Evolutionary conservation across 2,797 vertebrate species (phyloP).

Genomic region (Corythornis leucogaster): DNA sequence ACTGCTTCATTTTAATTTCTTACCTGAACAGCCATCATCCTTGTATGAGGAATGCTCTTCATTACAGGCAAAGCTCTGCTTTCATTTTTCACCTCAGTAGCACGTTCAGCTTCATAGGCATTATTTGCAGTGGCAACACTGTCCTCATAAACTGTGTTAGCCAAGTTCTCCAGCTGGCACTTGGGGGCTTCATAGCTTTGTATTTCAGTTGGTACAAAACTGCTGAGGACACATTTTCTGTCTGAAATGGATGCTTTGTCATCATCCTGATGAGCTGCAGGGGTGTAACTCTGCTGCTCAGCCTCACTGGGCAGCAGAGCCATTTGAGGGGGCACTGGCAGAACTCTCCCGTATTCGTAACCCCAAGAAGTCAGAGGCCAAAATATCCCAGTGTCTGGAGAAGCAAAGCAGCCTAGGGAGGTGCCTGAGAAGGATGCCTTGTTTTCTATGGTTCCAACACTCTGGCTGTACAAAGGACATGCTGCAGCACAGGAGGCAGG

Average conservation of each 20-base stretch:
- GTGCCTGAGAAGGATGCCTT: rapidly evolving
- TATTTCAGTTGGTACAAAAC: neutral
- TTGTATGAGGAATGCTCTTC: neutral
- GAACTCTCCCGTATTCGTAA: neutral
- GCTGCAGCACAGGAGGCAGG: neutral
- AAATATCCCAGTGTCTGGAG: neutral
- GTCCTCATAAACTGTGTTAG: neutral
- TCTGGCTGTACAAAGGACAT: neutral
- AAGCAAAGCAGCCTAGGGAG: neutral
- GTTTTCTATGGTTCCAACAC: neutral
- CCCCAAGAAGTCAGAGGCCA: conserved; percentile 22
- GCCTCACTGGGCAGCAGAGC: neutral
- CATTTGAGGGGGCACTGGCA: neutral
- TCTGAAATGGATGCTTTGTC: neutral
- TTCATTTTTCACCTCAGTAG: neutral
- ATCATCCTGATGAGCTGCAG: neutral
- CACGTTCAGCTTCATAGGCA: neutral
- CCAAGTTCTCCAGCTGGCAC: rapidly evolving
- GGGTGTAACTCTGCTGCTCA: neutral
- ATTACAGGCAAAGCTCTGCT: neutral
- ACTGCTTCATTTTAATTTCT: neutral
- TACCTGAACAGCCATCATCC: conserved; percentile 75
- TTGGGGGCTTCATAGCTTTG: neutral
- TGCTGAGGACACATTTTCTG: neutral
- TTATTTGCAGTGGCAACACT: neutral